These are phyloP conservation scores for Arnoldichthys spilopterus DNA, from an alignment of 2,797 vertebrate genomes.

Conservation along the genomic window DNA sequence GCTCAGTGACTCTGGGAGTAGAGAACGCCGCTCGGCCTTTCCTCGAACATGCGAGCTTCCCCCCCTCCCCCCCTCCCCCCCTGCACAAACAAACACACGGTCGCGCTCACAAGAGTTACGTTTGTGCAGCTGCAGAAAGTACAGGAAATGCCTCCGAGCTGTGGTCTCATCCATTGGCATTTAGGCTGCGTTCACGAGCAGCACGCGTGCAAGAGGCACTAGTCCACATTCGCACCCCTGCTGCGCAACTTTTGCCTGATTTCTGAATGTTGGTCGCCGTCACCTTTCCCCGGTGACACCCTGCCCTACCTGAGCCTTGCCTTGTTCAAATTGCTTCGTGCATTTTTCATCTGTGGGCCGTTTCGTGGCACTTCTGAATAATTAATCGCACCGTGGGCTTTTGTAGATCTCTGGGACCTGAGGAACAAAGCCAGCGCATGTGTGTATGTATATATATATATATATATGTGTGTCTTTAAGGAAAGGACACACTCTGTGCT, in stretches of 20 bases:
- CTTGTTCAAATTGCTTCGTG: slow-evolving; percentile 72
- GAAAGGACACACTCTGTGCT: background rate
- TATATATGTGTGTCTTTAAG: slow-evolving; percentile 5
- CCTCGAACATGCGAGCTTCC: background rate
- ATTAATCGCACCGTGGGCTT: slow-evolving; percentile 73
- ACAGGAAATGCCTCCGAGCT: slow-evolving; percentile 38
- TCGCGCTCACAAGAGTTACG: slow-evolving; percentile 11
- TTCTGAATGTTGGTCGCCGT: slow-evolving; percentile 52
- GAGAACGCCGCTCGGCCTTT: background rate
- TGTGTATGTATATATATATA: too few relatives aligned
- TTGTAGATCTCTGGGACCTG: slow-evolving; percentile 69
- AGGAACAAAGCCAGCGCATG: slow-evolving; percentile 36
- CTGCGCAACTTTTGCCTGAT: slow-evolving; percentile 10
- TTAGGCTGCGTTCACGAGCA: slow-evolving; percentile 18
- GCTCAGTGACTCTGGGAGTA: background rate
- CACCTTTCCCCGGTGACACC: slow-evolving; percentile 67
- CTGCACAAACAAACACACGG: slow-evolving; percentile 20
- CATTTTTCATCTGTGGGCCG: slow-evolving; percentile 78
- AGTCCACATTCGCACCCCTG: too few relatives aligned
- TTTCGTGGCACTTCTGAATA: slow-evolving; percentile 76
- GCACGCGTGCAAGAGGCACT: too few relatives aligned
- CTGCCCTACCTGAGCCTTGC: slow-evolving; percentile 68
- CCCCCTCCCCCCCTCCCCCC: too few relatives aligned
- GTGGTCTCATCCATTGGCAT: slow-evolving; percentile 25
- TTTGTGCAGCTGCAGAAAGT: slow-evolving; percentile 29